Percentiles rank a stretch among this genome's conserved stretches.
Evolutionary conservation across 2,113 vertebrate genomes (phyloP).

Genomic region (Gallinago paraguaiae): DNA sequence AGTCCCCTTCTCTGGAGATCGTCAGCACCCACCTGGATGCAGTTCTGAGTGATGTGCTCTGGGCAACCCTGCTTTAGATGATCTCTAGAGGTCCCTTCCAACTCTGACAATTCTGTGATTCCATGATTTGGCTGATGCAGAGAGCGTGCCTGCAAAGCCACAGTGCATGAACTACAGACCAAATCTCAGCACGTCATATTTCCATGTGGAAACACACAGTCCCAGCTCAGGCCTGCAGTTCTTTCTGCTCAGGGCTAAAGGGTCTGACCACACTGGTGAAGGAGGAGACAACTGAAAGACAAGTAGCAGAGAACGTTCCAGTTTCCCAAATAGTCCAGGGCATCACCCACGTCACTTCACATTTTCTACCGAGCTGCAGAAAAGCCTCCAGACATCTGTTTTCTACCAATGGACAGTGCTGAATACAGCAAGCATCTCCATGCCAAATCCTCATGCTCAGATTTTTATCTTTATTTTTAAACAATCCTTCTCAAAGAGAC

Average conservation of each 20-base stretch:
- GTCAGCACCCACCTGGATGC: no score
- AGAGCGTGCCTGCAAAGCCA: background rate
- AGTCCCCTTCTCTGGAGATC: no score
- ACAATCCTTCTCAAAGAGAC: background rate
- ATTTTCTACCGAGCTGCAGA: background rate
- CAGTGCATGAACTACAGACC: background rate
- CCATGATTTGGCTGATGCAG: background rate
- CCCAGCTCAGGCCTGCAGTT: background rate
- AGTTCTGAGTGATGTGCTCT: no score
- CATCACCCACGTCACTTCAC: background rate
- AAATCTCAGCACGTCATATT: rapidly evolving
- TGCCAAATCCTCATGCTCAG: background rate
- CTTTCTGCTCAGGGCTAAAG: background rate
- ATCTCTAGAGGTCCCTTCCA: no score
- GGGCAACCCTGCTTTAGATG: no score
- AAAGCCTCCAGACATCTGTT: background rate
- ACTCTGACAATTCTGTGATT: no score
- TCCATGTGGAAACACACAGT: background rate
- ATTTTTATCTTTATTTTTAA: no score
- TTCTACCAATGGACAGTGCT: background rate
- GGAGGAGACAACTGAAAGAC: background rate
- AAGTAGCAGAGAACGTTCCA: background rate
- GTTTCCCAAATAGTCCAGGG: background rate
- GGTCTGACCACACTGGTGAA: background rate
- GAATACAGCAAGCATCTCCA: background rate